Conservation (phyloP, 2,797 vertebrate species). For the Alectoris magna region DNA sequence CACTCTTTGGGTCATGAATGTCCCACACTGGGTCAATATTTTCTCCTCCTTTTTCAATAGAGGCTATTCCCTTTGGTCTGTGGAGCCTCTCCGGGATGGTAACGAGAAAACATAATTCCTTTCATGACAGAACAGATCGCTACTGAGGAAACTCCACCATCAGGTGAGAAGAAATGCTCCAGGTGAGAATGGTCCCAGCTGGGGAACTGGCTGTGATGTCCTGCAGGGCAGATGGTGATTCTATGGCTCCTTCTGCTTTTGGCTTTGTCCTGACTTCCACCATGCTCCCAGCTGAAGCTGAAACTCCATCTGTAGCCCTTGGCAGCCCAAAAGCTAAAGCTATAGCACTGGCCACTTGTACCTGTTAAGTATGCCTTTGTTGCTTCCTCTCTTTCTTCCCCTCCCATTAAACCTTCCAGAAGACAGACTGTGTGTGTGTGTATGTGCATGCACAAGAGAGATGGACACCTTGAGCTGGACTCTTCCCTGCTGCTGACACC, state of each 20-base stretch:
- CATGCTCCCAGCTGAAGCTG: not conserved
- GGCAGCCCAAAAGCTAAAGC: not conserved
- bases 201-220: not conserved
- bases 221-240: not conserved
- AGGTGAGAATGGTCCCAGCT: not conserved
- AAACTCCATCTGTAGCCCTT: not conserved
- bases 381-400: not conserved
- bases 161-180: not conserved
- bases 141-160: not conserved
- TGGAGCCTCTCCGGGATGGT: not conserved
- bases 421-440: not conserved
- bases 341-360: not conserved
- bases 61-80: not conserved
- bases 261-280: not conserved
- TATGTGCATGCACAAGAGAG: not conserved
- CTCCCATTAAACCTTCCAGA: not conserved
- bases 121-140: not conserved
- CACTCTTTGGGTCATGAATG: not conserved
- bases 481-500: constrained; percentile 55
- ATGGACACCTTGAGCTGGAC: constrained; percentile 18
- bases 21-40: not conserved
- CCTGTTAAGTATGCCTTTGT: not conserved
- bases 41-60: not conserved
- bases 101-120: not conserved
- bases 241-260: not conserved